phyloP scores from a whole-genome alignment of 2,888 invertebrate species.

The Oscheius sp. region DNA sequence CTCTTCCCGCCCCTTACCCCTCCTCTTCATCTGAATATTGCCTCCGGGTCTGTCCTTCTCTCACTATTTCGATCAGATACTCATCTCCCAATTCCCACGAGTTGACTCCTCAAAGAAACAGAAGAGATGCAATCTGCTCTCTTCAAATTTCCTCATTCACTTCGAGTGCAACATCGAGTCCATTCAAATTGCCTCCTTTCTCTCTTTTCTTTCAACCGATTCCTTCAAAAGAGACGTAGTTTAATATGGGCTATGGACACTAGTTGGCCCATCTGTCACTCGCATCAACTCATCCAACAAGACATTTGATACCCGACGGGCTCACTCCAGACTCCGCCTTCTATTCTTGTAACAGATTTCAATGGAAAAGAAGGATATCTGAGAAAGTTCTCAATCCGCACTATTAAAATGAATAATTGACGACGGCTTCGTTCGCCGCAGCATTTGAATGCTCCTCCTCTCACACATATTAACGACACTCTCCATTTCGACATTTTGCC shows the following conservation, averaged over 20 bases:
- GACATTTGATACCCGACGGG: constrained; percentile 28
- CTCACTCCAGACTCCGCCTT: constrained; percentile 11
- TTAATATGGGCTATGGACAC: constrained; percentile 20
- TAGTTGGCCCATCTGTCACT: constrained; percentile 28
- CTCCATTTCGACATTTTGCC: not conserved
- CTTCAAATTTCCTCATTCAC: constrained; percentile 9
- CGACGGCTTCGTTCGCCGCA: constrained; percentile 9
- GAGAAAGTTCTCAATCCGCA: constrained; percentile 13
- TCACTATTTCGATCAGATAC: not conserved
- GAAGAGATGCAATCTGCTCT: constrained; percentile 1
- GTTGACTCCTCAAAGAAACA: not conserved
- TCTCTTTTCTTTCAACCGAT: not conserved
- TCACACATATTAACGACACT: constrained; percentile 29
- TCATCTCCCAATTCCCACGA: no score
- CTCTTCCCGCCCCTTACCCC: not conserved
- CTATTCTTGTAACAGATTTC: not conserved
- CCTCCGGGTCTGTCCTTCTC: constrained; percentile 3
- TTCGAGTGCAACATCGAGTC: not conserved
- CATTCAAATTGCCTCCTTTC: not conserved
- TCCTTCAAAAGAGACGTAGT: not conserved
- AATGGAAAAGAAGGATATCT: no score
- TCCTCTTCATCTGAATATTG: constrained; percentile 27
- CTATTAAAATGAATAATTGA: constrained; percentile 30
- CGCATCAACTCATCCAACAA: constrained; percentile 30
- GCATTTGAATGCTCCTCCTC: constrained; percentile 28